A percentile compares a stretch with the other conserved stretches of the same genome.
These are phyloP conservation scores for Anorthoa munda DNA, from an alignment of 2,888 invertebrate species.

Conservation along the genomic window DNA sequence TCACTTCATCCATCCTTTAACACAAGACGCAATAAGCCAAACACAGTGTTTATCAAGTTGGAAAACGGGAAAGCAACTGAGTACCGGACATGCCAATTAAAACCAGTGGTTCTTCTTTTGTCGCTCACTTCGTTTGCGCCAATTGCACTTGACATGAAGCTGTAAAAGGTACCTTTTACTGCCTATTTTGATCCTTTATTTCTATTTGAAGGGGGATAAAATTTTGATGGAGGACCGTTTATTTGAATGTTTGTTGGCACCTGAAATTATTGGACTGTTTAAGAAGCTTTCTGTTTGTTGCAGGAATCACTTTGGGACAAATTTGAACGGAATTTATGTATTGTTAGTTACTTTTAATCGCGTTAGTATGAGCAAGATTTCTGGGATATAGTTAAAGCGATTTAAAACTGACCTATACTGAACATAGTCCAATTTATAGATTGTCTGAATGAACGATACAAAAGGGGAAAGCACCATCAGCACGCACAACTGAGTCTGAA, in stretches of 20 bases:
- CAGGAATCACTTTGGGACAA: background rate
- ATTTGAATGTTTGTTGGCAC: slow-evolving; percentile 26
- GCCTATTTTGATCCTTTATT: slow-evolving; percentile 58
- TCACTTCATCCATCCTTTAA: background rate
- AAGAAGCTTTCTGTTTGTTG: background rate
- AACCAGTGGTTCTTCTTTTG: slow-evolving; percentile 54
- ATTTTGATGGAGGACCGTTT: slow-evolving; percentile 55
- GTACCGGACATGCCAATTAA: slow-evolving; percentile 66
- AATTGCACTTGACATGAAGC: slow-evolving; percentile 56
- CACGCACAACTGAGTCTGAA: too few relatives aligned
- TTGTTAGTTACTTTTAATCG: background rate
- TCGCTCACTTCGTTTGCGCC: slow-evolving; percentile 50
- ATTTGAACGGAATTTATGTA: background rate
- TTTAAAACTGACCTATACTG: too few relatives aligned
- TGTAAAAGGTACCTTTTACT: slow-evolving; percentile 62
- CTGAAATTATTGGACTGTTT: background rate
- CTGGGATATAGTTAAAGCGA: too few relatives aligned
- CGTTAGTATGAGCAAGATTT: background rate
- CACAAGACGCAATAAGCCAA: slow-evolving; percentile 7
- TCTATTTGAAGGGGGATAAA: slow-evolving; percentile 57
- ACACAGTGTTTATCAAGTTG: slow-evolving; percentile 54
- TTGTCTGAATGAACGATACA: too few relatives aligned
- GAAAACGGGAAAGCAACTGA: slow-evolving; percentile 49
- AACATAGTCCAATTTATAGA: too few relatives aligned
- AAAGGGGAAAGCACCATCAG: too few relatives aligned